These are phyloP conservation scores for Druceiella hillmani DNA, from an alignment of 2,888 invertebrate genomes.

Conservation along the genomic window DNA sequence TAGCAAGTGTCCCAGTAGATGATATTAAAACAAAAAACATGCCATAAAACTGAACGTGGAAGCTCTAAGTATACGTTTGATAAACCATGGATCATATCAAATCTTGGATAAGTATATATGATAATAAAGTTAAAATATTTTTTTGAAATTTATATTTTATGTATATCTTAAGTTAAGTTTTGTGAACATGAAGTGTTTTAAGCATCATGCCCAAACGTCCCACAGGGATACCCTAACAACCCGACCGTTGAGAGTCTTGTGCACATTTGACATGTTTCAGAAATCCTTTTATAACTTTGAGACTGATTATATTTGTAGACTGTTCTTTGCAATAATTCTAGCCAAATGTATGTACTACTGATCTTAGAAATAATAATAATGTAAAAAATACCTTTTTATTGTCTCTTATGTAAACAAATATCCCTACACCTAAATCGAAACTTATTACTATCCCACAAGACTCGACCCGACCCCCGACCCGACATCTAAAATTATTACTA, in stretches of 20 bases:
- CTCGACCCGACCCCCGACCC: no score
- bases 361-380: no score
- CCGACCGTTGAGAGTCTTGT: no score
- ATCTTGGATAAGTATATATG: conserved; percentile 7
- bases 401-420: no score
- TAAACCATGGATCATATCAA: conserved; percentile 15
- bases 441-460: no score
- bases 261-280: no score
- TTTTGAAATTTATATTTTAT: conserved; percentile 9
- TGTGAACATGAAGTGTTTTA: conserved; percentile 3
- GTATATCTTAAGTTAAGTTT: conserved; percentile 2
- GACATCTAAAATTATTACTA: no score
- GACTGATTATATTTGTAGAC: conserved; percentile 3
- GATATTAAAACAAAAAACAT: conserved; percentile 17
- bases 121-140: not conserved
- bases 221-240: no score
- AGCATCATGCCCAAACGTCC: not conserved
- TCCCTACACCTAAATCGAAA: no score
- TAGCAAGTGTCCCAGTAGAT: conserved; percentile 12
- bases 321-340: conserved; percentile 2
- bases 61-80: conserved; percentile 16
- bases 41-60: conserved; percentile 13
- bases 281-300: not conserved
- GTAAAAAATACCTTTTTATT: no score
- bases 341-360: conserved; percentile 4